Evolutionary conservation across 2,888 invertebrate species (phyloP).

Genomic region (Hypomecis punctinalis): DNA sequence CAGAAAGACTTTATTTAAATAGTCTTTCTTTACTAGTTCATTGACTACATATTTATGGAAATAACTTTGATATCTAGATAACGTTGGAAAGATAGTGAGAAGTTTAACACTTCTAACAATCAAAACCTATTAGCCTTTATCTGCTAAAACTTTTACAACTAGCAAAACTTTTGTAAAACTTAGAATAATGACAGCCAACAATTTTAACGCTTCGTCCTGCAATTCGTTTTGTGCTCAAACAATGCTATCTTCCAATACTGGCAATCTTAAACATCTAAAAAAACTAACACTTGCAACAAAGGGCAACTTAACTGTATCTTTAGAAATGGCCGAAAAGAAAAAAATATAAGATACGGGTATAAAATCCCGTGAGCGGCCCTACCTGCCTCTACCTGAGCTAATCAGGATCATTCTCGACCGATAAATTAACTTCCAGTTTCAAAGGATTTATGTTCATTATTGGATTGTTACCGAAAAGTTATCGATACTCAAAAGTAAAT

Average conservation of each 20-base stretch:
- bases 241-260: constrained; percentile 33
- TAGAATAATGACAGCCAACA: constrained; percentile 49
- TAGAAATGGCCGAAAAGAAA: constrained; percentile 74
- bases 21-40: not conserved
- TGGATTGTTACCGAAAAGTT: constrained; percentile 48
- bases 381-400: constrained; percentile 77
- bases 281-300: constrained; percentile 56
- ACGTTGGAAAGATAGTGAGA: constrained; percentile 26
- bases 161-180: constrained; percentile 32
- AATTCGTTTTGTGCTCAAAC: constrained; percentile 49
- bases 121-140: constrained; percentile 36
- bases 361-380: constrained; percentile 71
- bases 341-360: constrained; percentile 53
- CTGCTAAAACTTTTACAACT: constrained; percentile 8
- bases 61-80: not conserved
- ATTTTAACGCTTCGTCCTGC: constrained; percentile 48
- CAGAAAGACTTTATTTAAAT: not conserved
- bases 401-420: constrained; percentile 57
- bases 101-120: constrained; percentile 46
- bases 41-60: not conserved
- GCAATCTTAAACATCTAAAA: constrained; percentile 18
- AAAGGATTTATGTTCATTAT: constrained; percentile 65
- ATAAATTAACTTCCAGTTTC: constrained; percentile 75
- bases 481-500: constrained; percentile 12
- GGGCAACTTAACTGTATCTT: constrained; percentile 68